Evolutionary conservation across 2,113 vertebrate species (phyloP), one percentile per base, ranked within the genome.

Genomic region (Platysteira castanea): DNA sequence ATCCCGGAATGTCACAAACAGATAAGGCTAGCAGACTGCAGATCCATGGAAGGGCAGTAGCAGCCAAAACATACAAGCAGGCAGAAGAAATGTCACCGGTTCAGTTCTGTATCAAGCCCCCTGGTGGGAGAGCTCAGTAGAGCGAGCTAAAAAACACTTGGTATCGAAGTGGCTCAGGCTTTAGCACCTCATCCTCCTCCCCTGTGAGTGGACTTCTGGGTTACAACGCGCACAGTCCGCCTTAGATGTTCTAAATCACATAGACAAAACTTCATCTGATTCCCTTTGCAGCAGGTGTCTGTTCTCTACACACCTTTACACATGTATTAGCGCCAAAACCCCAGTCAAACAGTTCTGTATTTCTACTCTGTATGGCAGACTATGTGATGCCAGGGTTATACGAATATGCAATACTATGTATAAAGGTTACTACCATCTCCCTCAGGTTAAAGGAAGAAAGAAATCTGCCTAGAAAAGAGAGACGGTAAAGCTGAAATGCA

Each of bases 1-100:
- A 54, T 80, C 50, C 73, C 52, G 46, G 73, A 90, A 84, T 52
- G 15, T 84, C 73, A 70, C 42, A 69, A 88, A 44, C 27, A 10
- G 83, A 81, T 90, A 92, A 89, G 80, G 54, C 44, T 27, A 4
- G n/a, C 61, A 49, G 50, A 19, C 53, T 73, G 53, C 41, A 86
- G 74, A 76, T 46, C 50, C 47, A 15, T 59, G 31, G 81, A 60
- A 49, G 52, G 8, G 74, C 20, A 19, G 27, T 15, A 87, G 73
- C 52, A 71, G 89, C 91, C 95, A 91, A 92, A 90, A 83, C n/a
- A 94, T 5, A 92, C 70, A 87, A 89, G 47, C 57, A 77, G 37
- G 49, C 67, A 82, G 59, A 77, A 77, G 65, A 96, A 86, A 89
- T 15, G 22, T 77, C 39, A 26, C 18, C 56, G 50, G 12, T 46